Evolutionary conservation across 2,888 invertebrate genomes (phyloP).

Genomic region (Neocrepidodera transversa): DNA sequence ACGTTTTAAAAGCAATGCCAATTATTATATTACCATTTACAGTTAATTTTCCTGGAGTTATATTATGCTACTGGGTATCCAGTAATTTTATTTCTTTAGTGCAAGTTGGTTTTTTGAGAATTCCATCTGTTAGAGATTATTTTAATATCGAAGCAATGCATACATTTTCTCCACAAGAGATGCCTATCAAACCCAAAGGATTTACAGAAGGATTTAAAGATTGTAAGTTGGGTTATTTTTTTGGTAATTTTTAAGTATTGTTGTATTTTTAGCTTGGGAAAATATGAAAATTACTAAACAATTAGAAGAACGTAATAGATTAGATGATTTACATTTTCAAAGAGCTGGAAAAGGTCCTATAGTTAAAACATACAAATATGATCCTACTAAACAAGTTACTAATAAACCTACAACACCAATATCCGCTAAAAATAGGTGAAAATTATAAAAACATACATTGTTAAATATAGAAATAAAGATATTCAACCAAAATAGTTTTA

Average conservation of each 20-base stretch:
- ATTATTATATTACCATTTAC: constrained; percentile 83
- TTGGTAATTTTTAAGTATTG: neutral
- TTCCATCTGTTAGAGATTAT: constrained; percentile 75
- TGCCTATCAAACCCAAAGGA: constrained; percentile 76
- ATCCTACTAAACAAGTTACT: constrained; percentile 71
- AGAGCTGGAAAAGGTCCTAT: constrained; percentile 87
- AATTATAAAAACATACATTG: constrained; percentile 1
- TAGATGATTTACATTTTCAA: constrained; percentile 81
- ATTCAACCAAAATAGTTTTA: constrained; percentile 6
- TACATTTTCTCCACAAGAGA: constrained; percentile 64
- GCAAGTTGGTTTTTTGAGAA: constrained; percentile 80
- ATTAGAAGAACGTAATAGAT: constrained; percentile 75
- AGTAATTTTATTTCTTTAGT: constrained; percentile 84
- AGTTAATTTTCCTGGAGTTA: constrained; percentile 85
- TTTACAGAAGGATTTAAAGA: constrained; percentile 82
- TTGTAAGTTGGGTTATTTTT: constrained; percentile 64
- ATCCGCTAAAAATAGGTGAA: constrained; percentile 65
- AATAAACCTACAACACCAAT: constrained; percentile 56
- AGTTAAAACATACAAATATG: constrained; percentile 84
- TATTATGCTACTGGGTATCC: constrained; percentile 89
- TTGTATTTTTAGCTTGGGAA: constrained; percentile 72
- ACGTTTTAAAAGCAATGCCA: constrained; percentile 78
- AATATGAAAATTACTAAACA: constrained; percentile 82
- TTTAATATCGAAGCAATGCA: constrained; percentile 77
- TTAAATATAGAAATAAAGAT: constrained; percentile 24